Evolutionary conservation across 2,113 vertebrate species (phyloP).

Genomic region (Tragelaphus strepsiceros): DNA sequence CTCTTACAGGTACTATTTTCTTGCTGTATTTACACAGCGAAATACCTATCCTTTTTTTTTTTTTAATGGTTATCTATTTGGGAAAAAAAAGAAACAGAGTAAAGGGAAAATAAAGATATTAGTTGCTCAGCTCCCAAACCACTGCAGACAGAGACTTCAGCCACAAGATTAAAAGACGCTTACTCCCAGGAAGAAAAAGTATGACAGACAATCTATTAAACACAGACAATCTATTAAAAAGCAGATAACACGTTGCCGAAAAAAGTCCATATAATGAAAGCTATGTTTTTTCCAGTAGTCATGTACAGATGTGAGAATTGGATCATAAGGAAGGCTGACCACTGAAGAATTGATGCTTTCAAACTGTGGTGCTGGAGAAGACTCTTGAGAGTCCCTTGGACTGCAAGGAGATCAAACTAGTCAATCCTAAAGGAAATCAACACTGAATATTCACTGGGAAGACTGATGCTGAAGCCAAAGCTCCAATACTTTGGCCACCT

Average conservation of each 20-base stretch:
- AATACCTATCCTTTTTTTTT: neutral
- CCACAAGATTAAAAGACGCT: neutral
- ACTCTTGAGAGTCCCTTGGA: neutral
- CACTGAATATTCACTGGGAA: neutral
- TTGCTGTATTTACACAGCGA: neutral
- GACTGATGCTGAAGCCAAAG: neutral
- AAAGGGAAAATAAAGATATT: neutral
- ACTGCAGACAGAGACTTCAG: neutral
- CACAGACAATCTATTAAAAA: neutral
- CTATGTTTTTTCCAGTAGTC: neutral
- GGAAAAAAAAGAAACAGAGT: neutral
- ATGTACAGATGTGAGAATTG: neutral
- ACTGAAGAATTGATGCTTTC: neutral
- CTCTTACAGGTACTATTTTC: conserved; percentile 79
- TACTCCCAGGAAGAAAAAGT: neutral
- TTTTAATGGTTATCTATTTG: neutral
- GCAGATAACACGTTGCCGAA: accelerated
- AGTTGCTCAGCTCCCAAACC: neutral
- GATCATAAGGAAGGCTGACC: neutral
- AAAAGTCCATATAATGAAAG: neutral
- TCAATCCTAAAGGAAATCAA: neutral
- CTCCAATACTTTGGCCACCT: neutral
- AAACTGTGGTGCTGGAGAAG: neutral
- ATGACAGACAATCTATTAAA: neutral
- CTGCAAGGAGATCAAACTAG: neutral